Evolutionary conservation across 2,113 vertebrate species (phyloP), one percentile per base, ranked within the genome.

Genomic region (Phyllopteryx taeniolatus): DNA sequence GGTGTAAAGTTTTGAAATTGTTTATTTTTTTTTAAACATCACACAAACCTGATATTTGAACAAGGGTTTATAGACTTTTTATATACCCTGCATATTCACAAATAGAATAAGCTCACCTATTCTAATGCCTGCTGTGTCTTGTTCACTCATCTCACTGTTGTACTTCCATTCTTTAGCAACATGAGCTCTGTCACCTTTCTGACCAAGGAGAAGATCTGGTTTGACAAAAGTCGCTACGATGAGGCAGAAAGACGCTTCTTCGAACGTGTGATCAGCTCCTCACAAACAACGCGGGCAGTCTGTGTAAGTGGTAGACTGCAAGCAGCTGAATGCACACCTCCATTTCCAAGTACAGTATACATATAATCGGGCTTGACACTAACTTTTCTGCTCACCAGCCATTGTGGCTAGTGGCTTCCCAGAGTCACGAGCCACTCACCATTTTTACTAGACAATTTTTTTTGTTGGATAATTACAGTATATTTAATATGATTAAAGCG

Each of bases 191-290:
- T 85, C 5, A 90, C 93, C 71, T 95, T 93, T 77, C 83, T 96
- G 10, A 42, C 85, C 68, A 93, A 95, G 1, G 97, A 99, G 83
- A 97, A 94, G 91, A 90, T 98, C 91, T 98, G 97, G 97, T 96
- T 98, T 1, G 96, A 99, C 12, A 99, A 98, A 79, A 93, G 91
- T 84, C 95, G 93, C 19, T 98, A 96, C 0, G 97, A 99, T 0
- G 95, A 98, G 1, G 97, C 97, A 0, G 97, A 98, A 70, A 87
- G 93, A 33, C 90, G 87, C 31, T 97, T 93, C 88, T 98, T 97
- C 0, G 95, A 97, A 79, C 88, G 86, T 57, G 80, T 92, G 86
- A 95, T 94, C 0, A 93, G 93, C 42, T 61, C 85, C 8, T 68
- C 89, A 0, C 85, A 73, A 27, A 39, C 78, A 4, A 12, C 79